Evolutionary conservation across 2,113 vertebrate species (phyloP).

Genomic region (Empidonax traillii): DNA sequence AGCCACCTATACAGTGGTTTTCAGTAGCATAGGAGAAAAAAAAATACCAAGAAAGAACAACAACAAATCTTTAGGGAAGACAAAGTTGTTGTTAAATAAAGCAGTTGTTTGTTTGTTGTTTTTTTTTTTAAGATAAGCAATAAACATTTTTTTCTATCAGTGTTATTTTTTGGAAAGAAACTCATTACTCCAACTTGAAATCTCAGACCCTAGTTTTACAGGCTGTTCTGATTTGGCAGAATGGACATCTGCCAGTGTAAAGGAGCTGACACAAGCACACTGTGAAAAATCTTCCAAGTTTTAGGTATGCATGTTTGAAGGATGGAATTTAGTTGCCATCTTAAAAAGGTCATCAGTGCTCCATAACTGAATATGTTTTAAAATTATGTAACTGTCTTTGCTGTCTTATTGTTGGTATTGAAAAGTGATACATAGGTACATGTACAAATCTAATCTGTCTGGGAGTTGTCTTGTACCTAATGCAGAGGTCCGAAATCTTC

Average conservation of each 20-base stretch:
- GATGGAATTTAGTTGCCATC: background rate
- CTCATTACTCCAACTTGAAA: background rate
- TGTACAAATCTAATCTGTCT: background rate
- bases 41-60: background rate
- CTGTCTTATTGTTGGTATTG: background rate
- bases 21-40: background rate
- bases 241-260: background rate
- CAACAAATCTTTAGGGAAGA: background rate
- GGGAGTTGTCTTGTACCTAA: background rate
- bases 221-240: background rate
- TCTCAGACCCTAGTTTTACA: background rate
- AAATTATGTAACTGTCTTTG: background rate
- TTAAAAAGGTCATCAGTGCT: background rate
- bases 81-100: background rate
- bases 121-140: background rate
- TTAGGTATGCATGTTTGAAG: background rate
- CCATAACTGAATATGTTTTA: background rate
- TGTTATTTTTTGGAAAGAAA: background rate
- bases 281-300: background rate
- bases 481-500: background rate
- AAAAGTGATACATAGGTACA: background rate
- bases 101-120: background rate
- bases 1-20: background rate
- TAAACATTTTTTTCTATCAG: background rate
- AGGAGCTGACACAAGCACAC: background rate